Evolutionary conservation across 2,888 invertebrate species (phyloP).

Genomic region (Macaria notata): DNA sequence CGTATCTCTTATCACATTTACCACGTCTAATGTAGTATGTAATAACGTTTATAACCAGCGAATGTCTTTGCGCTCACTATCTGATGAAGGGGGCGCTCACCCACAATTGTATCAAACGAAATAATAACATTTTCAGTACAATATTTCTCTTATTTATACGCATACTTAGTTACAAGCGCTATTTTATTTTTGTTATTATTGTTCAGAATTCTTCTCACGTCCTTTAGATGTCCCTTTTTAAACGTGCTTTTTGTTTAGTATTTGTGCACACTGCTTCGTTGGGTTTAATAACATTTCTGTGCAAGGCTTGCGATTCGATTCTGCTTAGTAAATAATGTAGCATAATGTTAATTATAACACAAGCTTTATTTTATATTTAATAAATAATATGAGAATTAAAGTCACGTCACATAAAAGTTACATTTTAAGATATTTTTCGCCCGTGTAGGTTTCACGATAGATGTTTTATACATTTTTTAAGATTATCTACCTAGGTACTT

Average conservation of each 20-base stretch:
- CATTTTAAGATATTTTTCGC: no score
- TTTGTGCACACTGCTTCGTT: no score
- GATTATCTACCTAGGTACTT: no score
- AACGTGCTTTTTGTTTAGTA: background rate
- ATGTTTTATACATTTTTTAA: no score
- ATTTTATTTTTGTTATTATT: constrained; percentile 11
- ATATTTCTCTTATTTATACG: constrained; percentile 11
- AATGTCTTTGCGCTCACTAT: constrained; percentile 28
- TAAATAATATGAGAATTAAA: no score
- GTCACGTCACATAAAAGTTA: no score
- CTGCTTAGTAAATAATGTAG: no score
- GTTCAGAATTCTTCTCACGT: constrained; percentile 2
- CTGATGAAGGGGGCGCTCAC: constrained; percentile 22
- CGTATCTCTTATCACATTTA: constrained; percentile 16
- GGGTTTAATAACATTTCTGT: no score
- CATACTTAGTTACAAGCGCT: constrained; percentile 1
- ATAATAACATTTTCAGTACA: constrained; percentile 10
- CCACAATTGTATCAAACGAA: constrained; percentile 28
- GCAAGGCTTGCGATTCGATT: no score
- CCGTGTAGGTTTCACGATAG: no score
- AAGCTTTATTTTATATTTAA: no score
- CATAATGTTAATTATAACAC: no score
- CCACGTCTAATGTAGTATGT: constrained; percentile 33
- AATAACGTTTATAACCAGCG: constrained; percentile 31
- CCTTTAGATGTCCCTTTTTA: background rate